phyloP scores from a whole-genome alignment of 2,888 invertebrate species.

The Zygothrica quintamaculata region DNA sequence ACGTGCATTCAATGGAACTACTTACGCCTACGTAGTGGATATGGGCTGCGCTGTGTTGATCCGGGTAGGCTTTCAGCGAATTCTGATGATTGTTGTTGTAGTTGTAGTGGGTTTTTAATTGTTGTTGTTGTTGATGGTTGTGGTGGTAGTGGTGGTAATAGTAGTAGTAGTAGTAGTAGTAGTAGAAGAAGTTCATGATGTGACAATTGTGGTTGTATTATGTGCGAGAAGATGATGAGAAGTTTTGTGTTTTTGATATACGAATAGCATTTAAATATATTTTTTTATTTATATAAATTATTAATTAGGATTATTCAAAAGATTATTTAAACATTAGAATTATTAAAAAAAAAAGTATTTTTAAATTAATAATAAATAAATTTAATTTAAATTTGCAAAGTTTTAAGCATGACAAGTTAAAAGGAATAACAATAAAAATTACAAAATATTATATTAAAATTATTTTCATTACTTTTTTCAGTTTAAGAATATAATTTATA shows the following conservation, averaged over 20 bases:
- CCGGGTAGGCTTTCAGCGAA: slow-evolving; percentile 94
- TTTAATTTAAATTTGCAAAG: slow-evolving; percentile 2
- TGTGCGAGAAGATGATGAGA: slow-evolving; percentile 58
- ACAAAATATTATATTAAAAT: no score
- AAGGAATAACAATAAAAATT: no score
- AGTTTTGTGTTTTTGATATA: slow-evolving; percentile 42
- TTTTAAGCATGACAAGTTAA: slow-evolving; percentile 4
- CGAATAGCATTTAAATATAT: slow-evolving; percentile 69
- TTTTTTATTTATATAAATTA: slow-evolving; percentile 40
- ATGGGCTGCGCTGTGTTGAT: slow-evolving; percentile 93
- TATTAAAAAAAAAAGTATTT: slow-evolving; percentile 31
- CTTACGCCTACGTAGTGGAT: slow-evolving; percentile 94
- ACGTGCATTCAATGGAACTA: slow-evolving; percentile 82
- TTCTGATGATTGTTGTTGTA: slow-evolving; percentile 86
- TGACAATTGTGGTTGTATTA: slow-evolving; percentile 33
- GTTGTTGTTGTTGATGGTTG: slow-evolving; percentile 38
- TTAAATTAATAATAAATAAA: slow-evolving; percentile 13
- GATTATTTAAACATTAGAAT: slow-evolving; percentile 8
- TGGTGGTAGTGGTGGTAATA: slow-evolving; percentile 22
- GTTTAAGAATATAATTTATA: no score
- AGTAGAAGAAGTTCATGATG: slow-evolving; percentile 38
- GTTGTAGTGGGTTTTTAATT: slow-evolving; percentile 39
- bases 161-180: slow-evolving; percentile 29
- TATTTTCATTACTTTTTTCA: no score
- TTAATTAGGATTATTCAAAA: slow-evolving; percentile 27